Percentiles rank a stretch among this genome's conserved stretches.
phyloP scores from a whole-genome alignment of 2,113 vertebrate species.

The Lucifuga dentata region DNA sequence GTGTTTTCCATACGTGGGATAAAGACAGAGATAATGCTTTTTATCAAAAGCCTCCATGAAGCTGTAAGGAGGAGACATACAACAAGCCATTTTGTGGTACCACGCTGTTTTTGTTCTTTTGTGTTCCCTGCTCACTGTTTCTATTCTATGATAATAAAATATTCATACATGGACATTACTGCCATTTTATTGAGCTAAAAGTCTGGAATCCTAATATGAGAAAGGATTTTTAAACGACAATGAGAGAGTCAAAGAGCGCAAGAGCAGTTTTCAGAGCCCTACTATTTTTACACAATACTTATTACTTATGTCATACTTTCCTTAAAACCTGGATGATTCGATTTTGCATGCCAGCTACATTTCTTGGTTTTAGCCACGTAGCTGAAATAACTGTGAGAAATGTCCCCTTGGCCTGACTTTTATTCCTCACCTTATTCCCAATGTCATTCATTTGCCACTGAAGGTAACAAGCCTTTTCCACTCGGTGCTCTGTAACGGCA shows the following conservation, averaged over 20 bases:
- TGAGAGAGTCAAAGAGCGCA: constrained; percentile 4
- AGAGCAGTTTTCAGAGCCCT: constrained; percentile 1
- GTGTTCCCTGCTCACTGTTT: constrained; percentile 6
- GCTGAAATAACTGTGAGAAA: constrained; percentile 73
- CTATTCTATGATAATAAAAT: constrained; percentile 12
- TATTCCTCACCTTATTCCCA: constrained; percentile 82
- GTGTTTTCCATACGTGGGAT: too few relatives aligned
- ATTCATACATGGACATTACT: constrained; percentile 17
- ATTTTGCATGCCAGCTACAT: constrained; percentile 55
- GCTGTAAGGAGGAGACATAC: background rate
- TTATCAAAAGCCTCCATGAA: too few relatives aligned
- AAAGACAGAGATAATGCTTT: too few relatives aligned
- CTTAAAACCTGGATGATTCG: constrained; percentile 43
- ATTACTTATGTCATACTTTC: constrained; percentile 28
- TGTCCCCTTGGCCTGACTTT: constrained; percentile 76
- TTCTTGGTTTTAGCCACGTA: constrained; percentile 47
- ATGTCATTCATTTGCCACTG: constrained; percentile 86
- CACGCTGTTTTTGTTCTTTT: background rate
- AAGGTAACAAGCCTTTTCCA: constrained; percentile 85
- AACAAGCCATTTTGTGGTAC: background rate
- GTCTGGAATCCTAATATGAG: constrained; percentile 17
- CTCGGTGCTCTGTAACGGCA: constrained; percentile 80
- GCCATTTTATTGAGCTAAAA: constrained; percentile 3
- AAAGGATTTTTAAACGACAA: background rate
- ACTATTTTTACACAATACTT: constrained; percentile 31